Evolutionary conservation across 1,140 invertebrate genomes (phyloP).

Genomic region (Matsumurasca onukii): DNA sequence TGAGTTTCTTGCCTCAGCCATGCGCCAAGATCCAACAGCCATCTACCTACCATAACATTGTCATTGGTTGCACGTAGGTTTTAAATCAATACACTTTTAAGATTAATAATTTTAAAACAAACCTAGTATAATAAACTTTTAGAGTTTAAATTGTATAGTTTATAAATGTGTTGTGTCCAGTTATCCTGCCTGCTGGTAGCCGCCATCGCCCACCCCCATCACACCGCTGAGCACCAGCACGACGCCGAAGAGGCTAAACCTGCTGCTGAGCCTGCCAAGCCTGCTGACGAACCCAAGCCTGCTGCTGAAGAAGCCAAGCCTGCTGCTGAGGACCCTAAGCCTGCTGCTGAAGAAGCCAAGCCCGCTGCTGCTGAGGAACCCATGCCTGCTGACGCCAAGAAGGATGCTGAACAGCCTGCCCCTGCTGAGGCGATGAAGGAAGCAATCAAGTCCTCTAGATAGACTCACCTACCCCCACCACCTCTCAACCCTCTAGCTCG

Average conservation of each 20-base stretch:
- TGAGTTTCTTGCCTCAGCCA: no score
- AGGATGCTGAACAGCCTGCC: not conserved
- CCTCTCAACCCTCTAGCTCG: no score
- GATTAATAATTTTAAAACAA: no score
- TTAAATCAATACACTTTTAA: no score
- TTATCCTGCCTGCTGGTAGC: not conserved
- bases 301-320: not conserved
- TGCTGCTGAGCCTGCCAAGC: not conserved
- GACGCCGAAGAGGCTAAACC: not conserved
- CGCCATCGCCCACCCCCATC: constrained; percentile 7
- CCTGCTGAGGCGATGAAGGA: no score
- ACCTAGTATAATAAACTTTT: no score
- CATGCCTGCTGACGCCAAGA: not conserved
- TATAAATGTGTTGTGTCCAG: not conserved
- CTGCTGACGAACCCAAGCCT: constrained; percentile 12
- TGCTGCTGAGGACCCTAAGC: not conserved
- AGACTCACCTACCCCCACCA: no score
- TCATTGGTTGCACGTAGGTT: no score
- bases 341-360: not conserved
- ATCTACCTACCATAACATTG: no score
- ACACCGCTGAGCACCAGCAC: not conserved
- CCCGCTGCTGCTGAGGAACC: not conserved
- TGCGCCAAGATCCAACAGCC: no score
- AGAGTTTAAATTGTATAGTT: not conserved
- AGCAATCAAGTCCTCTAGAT: no score